These are phyloP conservation scores for Pogonomyrmex californicus DNA, from an alignment of 1,140 invertebrate genomes.

Conservation along the genomic window DNA sequence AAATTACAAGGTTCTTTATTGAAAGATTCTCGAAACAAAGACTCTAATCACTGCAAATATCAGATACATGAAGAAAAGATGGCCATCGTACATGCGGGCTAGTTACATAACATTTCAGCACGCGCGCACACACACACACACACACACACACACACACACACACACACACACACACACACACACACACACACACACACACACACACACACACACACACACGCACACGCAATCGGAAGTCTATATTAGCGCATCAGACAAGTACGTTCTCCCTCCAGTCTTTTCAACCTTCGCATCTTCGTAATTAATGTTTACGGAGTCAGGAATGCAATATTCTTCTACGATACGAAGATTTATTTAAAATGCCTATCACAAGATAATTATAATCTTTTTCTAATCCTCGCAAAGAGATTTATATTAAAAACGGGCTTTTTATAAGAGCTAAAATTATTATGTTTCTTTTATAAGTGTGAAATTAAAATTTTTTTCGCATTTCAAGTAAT, in stretches of 20 bases:
- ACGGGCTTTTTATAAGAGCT: neutral
- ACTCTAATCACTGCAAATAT: slow-evolving; percentile 17
- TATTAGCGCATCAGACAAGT: slow-evolving; percentile 3
- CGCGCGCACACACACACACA: too few relatives aligned
- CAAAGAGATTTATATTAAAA: neutral
- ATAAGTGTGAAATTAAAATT: too few relatives aligned
- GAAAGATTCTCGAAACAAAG: slow-evolving; percentile 9
- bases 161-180: too few relatives aligned
- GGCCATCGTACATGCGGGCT: neutral
- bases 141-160: too few relatives aligned
- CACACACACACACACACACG: too few relatives aligned
- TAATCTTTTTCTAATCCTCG: neutral
- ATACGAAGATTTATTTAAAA: slow-evolving; percentile 1
- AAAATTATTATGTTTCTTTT: too few relatives aligned
- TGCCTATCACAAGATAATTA: neutral
- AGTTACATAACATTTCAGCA: slow-evolving; percentile 27
- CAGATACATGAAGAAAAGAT: neutral
- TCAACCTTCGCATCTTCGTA: neutral
- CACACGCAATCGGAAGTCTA: neutral
- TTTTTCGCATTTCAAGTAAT: too few relatives aligned
- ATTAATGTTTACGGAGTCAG: neutral
- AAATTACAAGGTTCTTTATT: slow-evolving; percentile 10
- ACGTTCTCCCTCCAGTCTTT: neutral
- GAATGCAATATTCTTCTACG: slow-evolving; percentile 8
- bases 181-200: too few relatives aligned